phyloP scores from a whole-genome alignment of 2,888 invertebrate species.

The Hypomecis punctinalis region DNA sequence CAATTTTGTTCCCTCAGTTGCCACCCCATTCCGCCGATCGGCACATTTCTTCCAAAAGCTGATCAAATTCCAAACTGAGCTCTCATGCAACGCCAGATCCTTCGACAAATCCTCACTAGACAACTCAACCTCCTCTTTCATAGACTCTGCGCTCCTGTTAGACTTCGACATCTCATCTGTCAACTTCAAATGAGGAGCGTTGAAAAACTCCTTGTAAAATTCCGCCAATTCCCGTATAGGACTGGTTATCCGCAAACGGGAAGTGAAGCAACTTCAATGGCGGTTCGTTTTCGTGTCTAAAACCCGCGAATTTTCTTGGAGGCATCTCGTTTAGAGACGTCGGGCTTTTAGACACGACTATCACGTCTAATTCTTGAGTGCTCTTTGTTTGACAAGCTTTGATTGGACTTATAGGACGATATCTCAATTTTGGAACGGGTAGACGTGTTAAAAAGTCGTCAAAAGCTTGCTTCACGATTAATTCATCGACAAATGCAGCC shows the following conservation, averaged over 20 bases:
- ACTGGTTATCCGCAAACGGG: slow-evolving; percentile 90
- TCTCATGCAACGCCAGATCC: slow-evolving; percentile 90
- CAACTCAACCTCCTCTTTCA: slow-evolving; percentile 58
- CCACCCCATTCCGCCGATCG: slow-evolving; percentile 86
- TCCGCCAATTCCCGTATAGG: slow-evolving; percentile 90
- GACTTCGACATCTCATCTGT: slow-evolving; percentile 56
- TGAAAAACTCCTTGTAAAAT: slow-evolving; percentile 93
- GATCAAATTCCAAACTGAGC: slow-evolving; percentile 90
- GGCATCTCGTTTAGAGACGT: slow-evolving; percentile 71
- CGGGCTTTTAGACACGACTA: slow-evolving; percentile 67
- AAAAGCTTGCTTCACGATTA: slow-evolving; percentile 63
- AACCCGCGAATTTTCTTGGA: slow-evolving; percentile 75
- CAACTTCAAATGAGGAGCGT: slow-evolving; percentile 84
- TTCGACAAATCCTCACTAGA: slow-evolving; percentile 86
- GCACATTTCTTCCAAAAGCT: slow-evolving; percentile 89
- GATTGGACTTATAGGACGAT: slow-evolving; percentile 58
- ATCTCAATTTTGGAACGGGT: slow-evolving; percentile 68
- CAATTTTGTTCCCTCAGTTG: slow-evolving; percentile 57
- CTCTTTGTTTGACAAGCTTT: slow-evolving; percentile 62
- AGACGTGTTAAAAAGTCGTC: slow-evolving; percentile 71
- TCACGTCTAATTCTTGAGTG: slow-evolving; percentile 68
- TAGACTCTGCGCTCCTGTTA: slow-evolving; percentile 54
- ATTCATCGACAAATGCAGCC: slow-evolving; percentile 90
- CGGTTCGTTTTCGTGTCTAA: slow-evolving; percentile 82
- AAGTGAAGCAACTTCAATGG: slow-evolving; percentile 90